Base-by-base conservation (phyloP, 1,140 invertebrate species). In the Tyrophagus putrescentiae region DNA sequence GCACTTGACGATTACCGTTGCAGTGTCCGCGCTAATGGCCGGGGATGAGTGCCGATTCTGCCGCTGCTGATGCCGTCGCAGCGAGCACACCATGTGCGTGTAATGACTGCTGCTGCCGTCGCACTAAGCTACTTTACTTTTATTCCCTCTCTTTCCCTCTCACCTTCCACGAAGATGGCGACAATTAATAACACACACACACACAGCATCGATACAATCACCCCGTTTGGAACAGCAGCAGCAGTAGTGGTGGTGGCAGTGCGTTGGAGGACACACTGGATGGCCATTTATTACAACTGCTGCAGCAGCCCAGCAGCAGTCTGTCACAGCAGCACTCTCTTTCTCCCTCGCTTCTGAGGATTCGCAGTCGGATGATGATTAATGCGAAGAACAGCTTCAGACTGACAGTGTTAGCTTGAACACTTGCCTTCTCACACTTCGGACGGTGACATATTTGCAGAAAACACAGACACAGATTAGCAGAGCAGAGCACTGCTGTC, bases 151-250 rank as follows among this genome's bases (percentile, higher is more conserved):
- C n/a, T n/a, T n/a, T n/a, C n/a, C n/a, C n/a, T n/a, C n/a, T n/a
- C n/a, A n/a, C n/a, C n/a, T n/a, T n/a, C n/a, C n/a, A n/a, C 21
- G 36, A 39, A 13, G 36, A 39, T 39, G 36, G 45, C 45, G 45
- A 48, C 45, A 48, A 48, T 48, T 48, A 48, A 48, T 48, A 48
- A 48, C n/a, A n/a, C n/a, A n/a, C n/a, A n/a, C n/a, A n/a, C n/a
- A n/a, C n/a, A n/a, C n/a, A n/a, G n/a, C n/a, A n/a, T 48, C 45
- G 45, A 48, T 29, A 48, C 31, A 25, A 48, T 48, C 45, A 48
- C 45, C 45, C 45, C n/a, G n/a, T 48, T 48, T 48, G 45, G 45
- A 48, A 21, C 36, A 39, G 13, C 21, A 21, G 36, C 13, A 39
- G 45, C 45, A 48, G 23, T 48, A 25, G 31, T 48, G 23, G 31